Evolutionary conservation across 2,797 vertebrate genomes (phyloP).

Genomic region (Triplophysa yarkandensis): DNA sequence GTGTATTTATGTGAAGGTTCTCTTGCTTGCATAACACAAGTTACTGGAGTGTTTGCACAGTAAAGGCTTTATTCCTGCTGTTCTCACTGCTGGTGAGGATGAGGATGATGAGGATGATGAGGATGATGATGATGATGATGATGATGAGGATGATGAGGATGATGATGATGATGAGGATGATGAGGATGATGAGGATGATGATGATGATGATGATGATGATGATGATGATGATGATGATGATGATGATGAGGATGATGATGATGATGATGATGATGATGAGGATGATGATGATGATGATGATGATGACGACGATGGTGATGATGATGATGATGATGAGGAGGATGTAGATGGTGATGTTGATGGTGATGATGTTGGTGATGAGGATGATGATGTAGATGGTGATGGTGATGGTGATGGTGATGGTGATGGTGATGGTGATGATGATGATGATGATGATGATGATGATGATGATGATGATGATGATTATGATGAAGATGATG

Average conservation of each 20-base stretch:
- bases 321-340: neutral
- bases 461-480: no score
- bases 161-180: neutral
- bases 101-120: neutral
- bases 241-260: neutral
- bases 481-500: neutral
- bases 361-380: neutral
- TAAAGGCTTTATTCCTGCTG: neutral
- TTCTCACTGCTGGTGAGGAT: neutral
- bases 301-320: neutral
- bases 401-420: no score
- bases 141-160: neutral
- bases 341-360: no score
- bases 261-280: neutral
- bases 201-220: neutral
- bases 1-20: neutral
- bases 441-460: neutral
- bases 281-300: no score
- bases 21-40: neutral
- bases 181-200: no score
- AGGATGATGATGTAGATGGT: neutral
- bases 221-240: no score
- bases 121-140: no score
- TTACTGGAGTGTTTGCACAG: neutral
- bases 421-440: no score